These are phyloP conservation scores for Galerucella pusilla DNA, from an alignment of 2,888 invertebrate species.

Conservation along the genomic window DNA sequence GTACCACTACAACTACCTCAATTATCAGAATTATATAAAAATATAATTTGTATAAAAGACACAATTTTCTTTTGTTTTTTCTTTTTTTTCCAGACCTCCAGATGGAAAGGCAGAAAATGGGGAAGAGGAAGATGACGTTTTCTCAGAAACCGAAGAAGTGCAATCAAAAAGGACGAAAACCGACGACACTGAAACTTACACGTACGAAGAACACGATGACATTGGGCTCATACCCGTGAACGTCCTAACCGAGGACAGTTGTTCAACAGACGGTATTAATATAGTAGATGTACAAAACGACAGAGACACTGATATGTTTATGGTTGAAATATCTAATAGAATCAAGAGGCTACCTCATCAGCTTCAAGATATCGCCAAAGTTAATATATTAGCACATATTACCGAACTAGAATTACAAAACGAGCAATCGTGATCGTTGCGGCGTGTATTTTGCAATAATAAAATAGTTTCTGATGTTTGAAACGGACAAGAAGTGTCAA, in stretches of 20 bases:
- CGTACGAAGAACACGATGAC: constrained; percentile 13
- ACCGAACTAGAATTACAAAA: constrained; percentile 34
- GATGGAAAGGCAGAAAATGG: constrained; percentile 6
- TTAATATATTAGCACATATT: constrained; percentile 33
- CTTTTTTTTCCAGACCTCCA: constrained; percentile 1
- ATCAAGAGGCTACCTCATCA: constrained; percentile 29
- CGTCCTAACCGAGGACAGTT: constrained; percentile 11
- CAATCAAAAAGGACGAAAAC: constrained; percentile 11
- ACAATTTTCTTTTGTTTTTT: background rate
- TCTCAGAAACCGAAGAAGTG: constrained; percentile 35
- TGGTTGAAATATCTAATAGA: constrained; percentile 30
- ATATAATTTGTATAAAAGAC: too few relatives aligned
- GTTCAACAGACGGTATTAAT: background rate
- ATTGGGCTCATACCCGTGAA: constrained; percentile 5
- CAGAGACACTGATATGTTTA: constrained; percentile 26
- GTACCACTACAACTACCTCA: too few relatives aligned
- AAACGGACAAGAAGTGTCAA: background rate
- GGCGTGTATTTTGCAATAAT: background rate
- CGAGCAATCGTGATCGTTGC: background rate
- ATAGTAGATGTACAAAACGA: constrained; percentile 1
- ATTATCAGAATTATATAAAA: too few relatives aligned
- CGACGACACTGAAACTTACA: constrained; percentile 4
- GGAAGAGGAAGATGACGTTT: constrained; percentile 36
- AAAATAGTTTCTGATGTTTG: constrained; percentile 1
- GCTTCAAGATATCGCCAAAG: constrained; percentile 30